Evolutionary conservation across 2,888 invertebrate genomes (phyloP), one percentile per base, ranked within the genome.

Genomic region (Strigamia crassipes): DNA sequence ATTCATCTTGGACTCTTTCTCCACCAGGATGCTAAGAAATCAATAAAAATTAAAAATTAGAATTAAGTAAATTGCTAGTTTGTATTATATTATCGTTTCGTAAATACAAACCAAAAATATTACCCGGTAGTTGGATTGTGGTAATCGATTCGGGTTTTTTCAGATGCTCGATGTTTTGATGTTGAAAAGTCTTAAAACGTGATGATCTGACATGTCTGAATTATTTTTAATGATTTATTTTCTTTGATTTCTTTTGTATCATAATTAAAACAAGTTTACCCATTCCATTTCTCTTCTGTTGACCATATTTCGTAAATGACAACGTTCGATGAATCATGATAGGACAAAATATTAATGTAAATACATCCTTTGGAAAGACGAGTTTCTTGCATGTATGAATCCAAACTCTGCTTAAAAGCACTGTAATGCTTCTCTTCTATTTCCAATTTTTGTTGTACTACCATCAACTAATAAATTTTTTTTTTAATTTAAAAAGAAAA

Each of bases 61-160:
- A 31, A 12, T 31, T 21, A 13, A 77, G 23, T 77, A 21, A 77
- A 77, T 0, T 34, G 21, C 1, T n/a, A 78, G 9, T 4, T 78
- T 61, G 21, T 61, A 27, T 38, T 78, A 38, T 78, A 27, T 27
- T 27, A 27, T 23, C 8, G 12, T 38, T 27, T 77, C 6, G 27
- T 27, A n/a, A 77, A 18, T 79, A 79, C 79, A 23, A 79, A 79
- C 79, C 79, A 79, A 79, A 42, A n/a, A 41, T 41, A 42, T 80
- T 80, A 61, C 80, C 80, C 41, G 80, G 80, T 80, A 80, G 61
- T 31, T 80, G 80, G 27, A 80, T 51, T n/a, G 80, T 80, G 34
- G 51, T 80, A 31, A 80, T n/a, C 9, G 51, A 56, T 80, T 80
- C 80, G 41, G 51, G 80, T n/a, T 61, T 80, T 31, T 80, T 80